Evolutionary conservation across 2,888 invertebrate genomes (phyloP).

Genomic region (Drosophila sordidapex): DNA sequence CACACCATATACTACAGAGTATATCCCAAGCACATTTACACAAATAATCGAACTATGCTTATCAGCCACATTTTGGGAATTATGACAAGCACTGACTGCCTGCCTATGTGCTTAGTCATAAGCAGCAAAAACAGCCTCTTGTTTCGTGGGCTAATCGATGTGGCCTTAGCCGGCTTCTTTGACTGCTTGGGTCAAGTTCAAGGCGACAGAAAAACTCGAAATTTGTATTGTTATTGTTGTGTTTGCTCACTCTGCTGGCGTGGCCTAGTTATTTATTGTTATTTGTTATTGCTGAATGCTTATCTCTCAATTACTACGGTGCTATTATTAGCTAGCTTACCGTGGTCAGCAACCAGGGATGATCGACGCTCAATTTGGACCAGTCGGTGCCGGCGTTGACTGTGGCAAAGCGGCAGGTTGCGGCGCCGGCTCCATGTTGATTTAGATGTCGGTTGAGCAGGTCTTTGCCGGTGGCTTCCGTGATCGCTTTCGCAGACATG

Average conservation of each 20-base stretch:
- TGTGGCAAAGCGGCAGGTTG: constrained; percentile 92
- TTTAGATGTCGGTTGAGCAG: constrained; percentile 93
- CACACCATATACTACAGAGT: constrained; percentile 8
- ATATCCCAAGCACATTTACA: constrained; percentile 1
- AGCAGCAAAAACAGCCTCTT: constrained; percentile 28
- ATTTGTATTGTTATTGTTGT: constrained; percentile 1
- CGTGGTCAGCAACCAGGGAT: constrained; percentile 94
- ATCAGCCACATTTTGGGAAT: constrained; percentile 48
- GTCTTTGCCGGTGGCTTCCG: constrained; percentile 97
- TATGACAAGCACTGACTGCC: constrained; percentile 34
- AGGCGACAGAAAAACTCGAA: constrained; percentile 12
- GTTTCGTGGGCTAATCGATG: constrained; percentile 60
- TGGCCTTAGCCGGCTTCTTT: constrained; percentile 34
- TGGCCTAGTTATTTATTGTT: constrained; percentile 28
- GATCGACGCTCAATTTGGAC: constrained; percentile 89
- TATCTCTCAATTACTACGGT: constrained; percentile 27
- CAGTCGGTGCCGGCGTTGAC: constrained; percentile 91
- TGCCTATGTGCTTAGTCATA: constrained; percentile 55
- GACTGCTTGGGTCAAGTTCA: constrained; percentile 51
- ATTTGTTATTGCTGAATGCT: constrained; percentile 16
- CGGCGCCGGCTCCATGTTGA: constrained; percentile 88
- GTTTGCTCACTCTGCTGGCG: constrained; percentile 17
- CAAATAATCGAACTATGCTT: constrained; percentile 55
- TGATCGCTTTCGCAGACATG: constrained; percentile 99
- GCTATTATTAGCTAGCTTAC: constrained; percentile 84